A percentile compares a stretch with the other conserved stretches of the same genome.
phyloP scores from a whole-genome alignment of 2,113 vertebrate genomes.

The Scortum barcoo region DNA sequence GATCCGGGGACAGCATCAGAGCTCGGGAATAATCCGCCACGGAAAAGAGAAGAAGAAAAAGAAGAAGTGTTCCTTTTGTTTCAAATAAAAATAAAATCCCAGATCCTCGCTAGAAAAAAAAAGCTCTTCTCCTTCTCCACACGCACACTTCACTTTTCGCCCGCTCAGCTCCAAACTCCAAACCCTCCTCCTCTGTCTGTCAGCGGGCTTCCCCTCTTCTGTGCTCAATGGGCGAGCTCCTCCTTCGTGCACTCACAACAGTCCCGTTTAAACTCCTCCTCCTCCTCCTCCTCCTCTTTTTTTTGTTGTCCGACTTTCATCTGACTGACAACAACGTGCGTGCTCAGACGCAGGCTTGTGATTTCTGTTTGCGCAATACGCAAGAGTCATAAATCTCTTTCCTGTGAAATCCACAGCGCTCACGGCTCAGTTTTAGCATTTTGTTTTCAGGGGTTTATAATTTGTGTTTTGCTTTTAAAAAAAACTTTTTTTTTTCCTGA shows the following conservation, averaged over 20 bases:
- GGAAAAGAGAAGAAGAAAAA: slow-evolving; percentile 40
- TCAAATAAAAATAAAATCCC: not conserved
- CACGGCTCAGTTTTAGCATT: not conserved
- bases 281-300: not conserved
- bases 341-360: slow-evolving; percentile 31
- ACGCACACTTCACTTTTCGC: slow-evolving; percentile 9
- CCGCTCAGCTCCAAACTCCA: slow-evolving; percentile 47
- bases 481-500: not conserved
- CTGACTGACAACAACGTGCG: slow-evolving; percentile 49
- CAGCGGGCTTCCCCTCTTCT: slow-evolving; percentile 60
- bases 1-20: slow-evolving; percentile 84
- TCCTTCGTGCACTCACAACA: slow-evolving; percentile 66
- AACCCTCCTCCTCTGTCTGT: slow-evolving; percentile 52
- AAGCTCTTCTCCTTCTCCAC: not conserved
- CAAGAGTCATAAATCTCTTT: not conserved
- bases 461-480: not conserved
- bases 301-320: slow-evolving; percentile 35
- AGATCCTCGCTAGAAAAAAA: not conserved
- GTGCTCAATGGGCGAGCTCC: slow-evolving; percentile 74
- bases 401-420: not conserved
- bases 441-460: fast-evolving
- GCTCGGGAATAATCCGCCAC: slow-evolving; percentile 60
- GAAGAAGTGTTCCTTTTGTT: slow-evolving; percentile 8
- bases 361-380: slow-evolving; percentile 50
- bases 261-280: slow-evolving; percentile 50